Evolutionary conservation across 2,888 invertebrate genomes (phyloP).

Genomic region (Cataglyphis livida): DNA sequence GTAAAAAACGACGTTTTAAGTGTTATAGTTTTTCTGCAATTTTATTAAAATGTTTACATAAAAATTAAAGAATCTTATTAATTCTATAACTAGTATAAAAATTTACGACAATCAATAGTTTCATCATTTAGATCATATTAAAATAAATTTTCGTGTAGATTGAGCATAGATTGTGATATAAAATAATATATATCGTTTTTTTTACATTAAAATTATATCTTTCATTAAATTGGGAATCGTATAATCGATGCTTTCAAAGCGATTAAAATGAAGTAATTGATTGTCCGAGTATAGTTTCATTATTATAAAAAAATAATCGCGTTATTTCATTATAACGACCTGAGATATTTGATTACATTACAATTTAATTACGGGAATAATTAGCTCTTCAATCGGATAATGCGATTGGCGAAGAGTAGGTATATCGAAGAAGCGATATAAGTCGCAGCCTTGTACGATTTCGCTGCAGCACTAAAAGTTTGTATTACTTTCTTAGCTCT

Average conservation of each 20-base stretch:
- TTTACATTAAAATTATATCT: conserved; percentile 25
- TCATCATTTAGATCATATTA: conserved; percentile 20
- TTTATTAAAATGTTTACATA: background rate
- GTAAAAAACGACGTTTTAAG: background rate
- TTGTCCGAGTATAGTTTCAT: conserved; percentile 32
- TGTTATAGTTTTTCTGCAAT: background rate
- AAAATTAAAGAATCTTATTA: background rate
- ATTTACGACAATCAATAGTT: conserved; percentile 15
- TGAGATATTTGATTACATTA: conserved; percentile 60
- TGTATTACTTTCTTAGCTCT: conserved; percentile 78
- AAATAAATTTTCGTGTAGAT: conserved; percentile 21
- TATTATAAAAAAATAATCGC: conserved; percentile 28
- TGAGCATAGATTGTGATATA: background rate
- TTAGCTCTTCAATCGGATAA: conserved; percentile 73
- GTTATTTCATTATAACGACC: conserved; percentile 21
- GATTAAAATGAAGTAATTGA: conserved; percentile 44
- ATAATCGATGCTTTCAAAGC: conserved; percentile 32
- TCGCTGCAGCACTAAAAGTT: conserved; percentile 73
- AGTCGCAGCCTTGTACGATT: conserved; percentile 48
- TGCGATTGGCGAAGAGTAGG: conserved; percentile 66
- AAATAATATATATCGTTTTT: conserved; percentile 8
- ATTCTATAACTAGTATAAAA: conserved; percentile 3
- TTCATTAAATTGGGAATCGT: conserved; percentile 35
- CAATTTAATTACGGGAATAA: conserved; percentile 77
- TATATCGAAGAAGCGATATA: conserved; percentile 77